Conservation (phyloP, 1,140 invertebrate genomes). For the Helicorthomorpha holstii region DNA sequence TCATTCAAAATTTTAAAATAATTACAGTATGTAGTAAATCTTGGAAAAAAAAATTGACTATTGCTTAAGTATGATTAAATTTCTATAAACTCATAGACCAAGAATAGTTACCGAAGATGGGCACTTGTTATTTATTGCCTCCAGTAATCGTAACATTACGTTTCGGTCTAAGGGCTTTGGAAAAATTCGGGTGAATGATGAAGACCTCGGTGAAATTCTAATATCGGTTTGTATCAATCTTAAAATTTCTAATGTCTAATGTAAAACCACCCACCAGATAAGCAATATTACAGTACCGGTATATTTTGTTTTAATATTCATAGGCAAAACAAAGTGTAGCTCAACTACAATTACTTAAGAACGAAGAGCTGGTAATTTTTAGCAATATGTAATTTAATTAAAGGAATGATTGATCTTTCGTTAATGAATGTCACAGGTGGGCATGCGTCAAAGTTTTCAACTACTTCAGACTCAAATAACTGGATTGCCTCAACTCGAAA, state of each 20-base stretch:
- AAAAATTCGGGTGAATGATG: slow-evolving; percentile 7
- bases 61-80: no score
- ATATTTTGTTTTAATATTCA: background rate
- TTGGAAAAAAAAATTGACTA: no score
- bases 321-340: background rate
- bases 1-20: no score
- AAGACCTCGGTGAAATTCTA: background rate
- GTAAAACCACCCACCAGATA: no score
- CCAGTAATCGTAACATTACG: slow-evolving; percentile 5
- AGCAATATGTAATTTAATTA: background rate
- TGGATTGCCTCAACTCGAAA: no score
- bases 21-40: no score
- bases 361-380: background rate
- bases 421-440: no score
- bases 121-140: slow-evolving; percentile 2
- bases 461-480: no score
- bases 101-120: slow-evolving; percentile 6
- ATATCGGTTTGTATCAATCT: background rate
- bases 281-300: background rate
- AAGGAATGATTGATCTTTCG: no score
- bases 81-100: slow-evolving; percentile 1
- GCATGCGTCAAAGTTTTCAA: no score
- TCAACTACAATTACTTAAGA: background rate
- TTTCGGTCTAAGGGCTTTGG: slow-evolving; percentile 1
- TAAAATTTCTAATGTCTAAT: background rate